A percentile compares a stretch with the other conserved stretches of the same genome.
Conservation (phyloP, 2,888 invertebrate species). For the Stenichneumon culpator region DNA sequence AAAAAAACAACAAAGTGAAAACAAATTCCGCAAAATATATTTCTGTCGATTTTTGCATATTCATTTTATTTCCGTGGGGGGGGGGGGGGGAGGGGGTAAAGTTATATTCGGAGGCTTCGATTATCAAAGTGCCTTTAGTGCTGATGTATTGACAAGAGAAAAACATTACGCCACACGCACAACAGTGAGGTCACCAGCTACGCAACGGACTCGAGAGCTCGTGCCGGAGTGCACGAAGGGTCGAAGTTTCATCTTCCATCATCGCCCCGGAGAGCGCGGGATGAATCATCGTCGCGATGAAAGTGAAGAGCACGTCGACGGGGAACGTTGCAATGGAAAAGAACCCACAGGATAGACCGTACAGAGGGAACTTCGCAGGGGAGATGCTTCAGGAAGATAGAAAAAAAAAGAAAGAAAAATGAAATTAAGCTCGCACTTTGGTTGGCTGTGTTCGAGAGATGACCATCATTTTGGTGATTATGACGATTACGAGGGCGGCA, state of each 20-base stretch:
- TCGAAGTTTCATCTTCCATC: conserved; percentile 64
- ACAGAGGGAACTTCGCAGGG: conserved; percentile 31
- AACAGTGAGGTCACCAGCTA: conserved; percentile 63
- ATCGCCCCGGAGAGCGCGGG: conserved; percentile 41
- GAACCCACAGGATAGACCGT: conserved; percentile 20
- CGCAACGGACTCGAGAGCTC: conserved; percentile 47
- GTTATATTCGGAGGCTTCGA: neutral
- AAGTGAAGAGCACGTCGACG: conserved; percentile 37
- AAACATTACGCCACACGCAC: conserved; percentile 25
- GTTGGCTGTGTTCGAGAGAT: conserved; percentile 21
- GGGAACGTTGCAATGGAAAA: conserved; percentile 14
- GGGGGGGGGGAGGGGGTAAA: neutral
- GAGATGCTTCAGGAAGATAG: conserved; percentile 22
- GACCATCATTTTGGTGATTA: conserved; percentile 57
- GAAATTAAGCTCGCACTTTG: conserved; percentile 38
- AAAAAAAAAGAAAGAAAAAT: conserved; percentile 31
- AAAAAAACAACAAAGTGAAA: too few relatives aligned
- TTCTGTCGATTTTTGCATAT: neutral
- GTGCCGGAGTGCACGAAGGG: conserved; percentile 59
- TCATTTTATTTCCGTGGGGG: neutral
- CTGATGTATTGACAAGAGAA: conserved; percentile 16
- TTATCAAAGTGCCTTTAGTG: conserved; percentile 20
- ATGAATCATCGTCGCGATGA: conserved; percentile 62
- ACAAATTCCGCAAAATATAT: too few relatives aligned
- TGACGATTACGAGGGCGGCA: conserved; percentile 33